phyloP scores from a whole-genome alignment of 2,888 invertebrate species.

The Sinodicranocentrus sp. region DNA sequence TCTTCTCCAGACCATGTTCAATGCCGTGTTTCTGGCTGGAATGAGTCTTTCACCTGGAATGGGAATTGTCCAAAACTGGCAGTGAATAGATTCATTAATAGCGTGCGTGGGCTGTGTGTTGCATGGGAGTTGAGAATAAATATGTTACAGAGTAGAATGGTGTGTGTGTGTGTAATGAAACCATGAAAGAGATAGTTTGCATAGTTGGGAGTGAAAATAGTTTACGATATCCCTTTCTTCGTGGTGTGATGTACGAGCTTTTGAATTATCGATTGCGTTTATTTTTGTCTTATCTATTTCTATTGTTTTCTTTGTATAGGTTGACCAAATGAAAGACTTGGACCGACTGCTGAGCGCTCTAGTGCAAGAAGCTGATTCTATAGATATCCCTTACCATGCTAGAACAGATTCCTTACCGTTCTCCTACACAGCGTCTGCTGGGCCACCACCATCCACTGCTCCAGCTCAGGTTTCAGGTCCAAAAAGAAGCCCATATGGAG shows the following conservation, averaged over 20 bases:
- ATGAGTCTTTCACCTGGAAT: neutral
- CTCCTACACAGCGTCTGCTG: conserved; percentile 82
- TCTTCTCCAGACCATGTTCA: no score
- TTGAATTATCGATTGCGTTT: neutral
- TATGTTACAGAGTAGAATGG: no score
- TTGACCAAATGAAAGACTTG: conserved; percentile 76
- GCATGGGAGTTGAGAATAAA: no score
- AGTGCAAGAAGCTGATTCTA: conserved; percentile 75
- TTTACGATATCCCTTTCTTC: no score
- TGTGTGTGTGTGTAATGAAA: no score
- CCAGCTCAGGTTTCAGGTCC: conserved; percentile 44
- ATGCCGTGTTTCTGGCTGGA: no score
- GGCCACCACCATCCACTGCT: conserved; percentile 54
- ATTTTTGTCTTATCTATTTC: conserved; percentile 27
- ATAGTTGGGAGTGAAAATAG: no score
- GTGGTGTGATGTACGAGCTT: neutral
- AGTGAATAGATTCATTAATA: no score
- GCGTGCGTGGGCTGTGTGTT: no score
- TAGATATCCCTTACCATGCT: conserved; percentile 88
- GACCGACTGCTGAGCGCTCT: conserved; percentile 75
- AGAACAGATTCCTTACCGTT: conserved; percentile 93
- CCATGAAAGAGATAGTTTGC: no score
- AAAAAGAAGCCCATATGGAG: conserved; percentile 60
- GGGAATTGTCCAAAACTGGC: neutral
- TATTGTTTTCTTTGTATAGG: conserved; percentile 57